Percentiles rank a stretch among this genome's conserved stretches.
These are phyloP conservation scores for Chiloscyllium punctatum DNA, from an alignment of 2,797 vertebrate genomes.

Conservation along the genomic window DNA sequence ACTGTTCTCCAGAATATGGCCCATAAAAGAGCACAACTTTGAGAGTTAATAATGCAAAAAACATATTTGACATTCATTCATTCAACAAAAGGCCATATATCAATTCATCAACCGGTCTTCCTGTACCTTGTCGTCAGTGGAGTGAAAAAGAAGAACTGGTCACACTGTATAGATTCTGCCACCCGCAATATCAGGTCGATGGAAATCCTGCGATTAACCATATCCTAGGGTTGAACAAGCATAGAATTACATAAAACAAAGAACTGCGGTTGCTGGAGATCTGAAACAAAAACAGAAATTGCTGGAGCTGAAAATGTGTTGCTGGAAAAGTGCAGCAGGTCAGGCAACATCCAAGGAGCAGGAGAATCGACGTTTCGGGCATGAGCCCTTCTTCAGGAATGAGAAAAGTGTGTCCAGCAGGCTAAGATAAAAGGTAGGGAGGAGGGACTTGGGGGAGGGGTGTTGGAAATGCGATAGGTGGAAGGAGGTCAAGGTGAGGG, in stretches of 20 bases:
- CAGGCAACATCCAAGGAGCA: too few relatives aligned
- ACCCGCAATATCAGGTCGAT: conserved; percentile 91
- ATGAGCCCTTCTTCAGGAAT: too few relatives aligned
- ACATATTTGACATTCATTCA: neutral
- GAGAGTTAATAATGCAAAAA: neutral
- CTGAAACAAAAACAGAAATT: too few relatives aligned
- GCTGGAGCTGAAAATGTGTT: too few relatives aligned
- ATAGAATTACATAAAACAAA: neutral
- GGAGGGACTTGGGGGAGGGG: too few relatives aligned
- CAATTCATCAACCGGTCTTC: neutral
- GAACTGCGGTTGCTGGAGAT: too few relatives aligned
- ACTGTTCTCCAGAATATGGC: neutral
- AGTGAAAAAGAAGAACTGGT: conserved; percentile 90
- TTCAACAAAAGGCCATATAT: neutral
- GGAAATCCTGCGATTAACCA: conserved; percentile 87
- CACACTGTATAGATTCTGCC: conserved; percentile 70
- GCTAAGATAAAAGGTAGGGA: too few relatives aligned
- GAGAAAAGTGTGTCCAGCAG: too few relatives aligned
- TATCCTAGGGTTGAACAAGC: conserved; percentile 63
- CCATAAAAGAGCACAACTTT: neutral
- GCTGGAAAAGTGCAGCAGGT: too few relatives aligned
- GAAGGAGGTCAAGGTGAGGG: too few relatives aligned
- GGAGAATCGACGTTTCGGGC: too few relatives aligned
- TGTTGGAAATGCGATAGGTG: too few relatives aligned
- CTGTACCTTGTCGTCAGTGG: conserved; percentile 84